Percentiles rank a stretch among this genome's conserved stretches.
These are phyloP conservation scores for Virgularia gustaviana DNA, from an alignment of 92 coral and sea anemone genomes.

Conservation along the genomic window DNA sequence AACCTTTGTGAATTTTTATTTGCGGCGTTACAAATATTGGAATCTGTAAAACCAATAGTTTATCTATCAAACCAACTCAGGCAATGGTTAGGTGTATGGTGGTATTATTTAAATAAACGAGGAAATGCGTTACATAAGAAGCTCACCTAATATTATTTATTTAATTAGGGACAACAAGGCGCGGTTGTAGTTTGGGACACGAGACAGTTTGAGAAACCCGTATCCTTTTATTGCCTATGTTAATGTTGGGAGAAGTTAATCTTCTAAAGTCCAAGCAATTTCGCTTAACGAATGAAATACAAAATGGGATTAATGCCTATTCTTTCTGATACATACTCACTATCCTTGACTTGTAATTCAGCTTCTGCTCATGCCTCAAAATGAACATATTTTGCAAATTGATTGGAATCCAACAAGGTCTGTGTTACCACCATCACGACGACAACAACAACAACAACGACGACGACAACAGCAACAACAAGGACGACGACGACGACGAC, in stretches of 20 bases:
- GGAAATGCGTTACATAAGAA: too few species aligned
- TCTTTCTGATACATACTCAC: neutral
- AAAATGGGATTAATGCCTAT: neutral
- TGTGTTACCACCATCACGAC: neutral
- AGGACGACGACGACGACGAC: too few species aligned
- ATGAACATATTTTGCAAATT: slow-evolving; percentile 35
- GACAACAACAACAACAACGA: neutral
- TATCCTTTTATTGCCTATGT: slow-evolving; percentile 90
- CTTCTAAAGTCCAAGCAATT: too few species aligned
- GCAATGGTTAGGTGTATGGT: too few species aligned
- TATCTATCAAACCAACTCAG: too few species aligned
- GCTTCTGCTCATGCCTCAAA: slow-evolving; percentile 21
- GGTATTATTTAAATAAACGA: too few species aligned
- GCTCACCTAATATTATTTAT: too few species aligned
- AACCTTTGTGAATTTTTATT: too few species aligned
- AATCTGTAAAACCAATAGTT: too few species aligned
- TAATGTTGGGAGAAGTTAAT: too few species aligned
- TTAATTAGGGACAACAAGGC: slow-evolving; percentile 68
- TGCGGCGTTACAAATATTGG: too few species aligned
- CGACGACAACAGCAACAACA: neutral
- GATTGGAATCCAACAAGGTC: slow-evolving; percentile 90
- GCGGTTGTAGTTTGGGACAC: slow-evolving; percentile 88
- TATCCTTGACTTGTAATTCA: slow-evolving; percentile 2
- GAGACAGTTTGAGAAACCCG: slow-evolving; percentile 88
- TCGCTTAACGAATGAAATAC: too few species aligned